Evolutionary conservation across 2,888 invertebrate genomes (phyloP).

Genomic region (Lepidocyrtoides sp.): DNA sequence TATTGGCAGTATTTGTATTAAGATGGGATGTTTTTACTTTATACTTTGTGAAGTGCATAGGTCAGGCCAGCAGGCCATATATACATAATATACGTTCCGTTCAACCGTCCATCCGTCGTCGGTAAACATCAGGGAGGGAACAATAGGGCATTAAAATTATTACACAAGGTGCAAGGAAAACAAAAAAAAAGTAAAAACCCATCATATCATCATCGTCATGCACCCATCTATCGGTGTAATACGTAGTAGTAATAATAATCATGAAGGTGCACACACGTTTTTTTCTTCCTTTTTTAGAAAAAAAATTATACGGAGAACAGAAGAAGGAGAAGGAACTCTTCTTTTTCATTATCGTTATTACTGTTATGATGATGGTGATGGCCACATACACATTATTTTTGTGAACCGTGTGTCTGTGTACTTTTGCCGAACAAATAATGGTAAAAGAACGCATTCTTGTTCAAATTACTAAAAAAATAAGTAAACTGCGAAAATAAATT

Average conservation of each 20-base stretch:
- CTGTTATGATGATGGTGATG: constrained; percentile 53
- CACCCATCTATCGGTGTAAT: constrained; percentile 15
- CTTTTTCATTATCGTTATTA: constrained; percentile 52
- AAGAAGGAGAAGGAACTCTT: constrained; percentile 5
- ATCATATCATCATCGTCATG: constrained; percentile 48
- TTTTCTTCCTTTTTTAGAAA: not conserved
- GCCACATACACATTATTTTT: constrained; percentile 57
- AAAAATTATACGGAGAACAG: not conserved
- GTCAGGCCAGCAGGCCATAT: constrained; percentile 47
- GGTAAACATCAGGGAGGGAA: constrained; percentile 74
- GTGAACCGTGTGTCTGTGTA: constrained; percentile 33
- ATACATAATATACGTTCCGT: constrained; percentile 9
- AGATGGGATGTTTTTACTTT: not conserved
- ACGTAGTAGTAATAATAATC: constrained; percentile 26
- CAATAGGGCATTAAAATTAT: constrained; percentile 77
- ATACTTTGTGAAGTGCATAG: constrained; percentile 38
- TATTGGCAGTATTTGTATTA: constrained; percentile 56
- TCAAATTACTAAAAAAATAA: constrained; percentile 40
- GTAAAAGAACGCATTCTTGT: constrained; percentile 44
- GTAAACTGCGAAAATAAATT: constrained; percentile 61
- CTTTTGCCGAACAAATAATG: constrained; percentile 66
- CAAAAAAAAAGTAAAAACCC: constrained; percentile 38
- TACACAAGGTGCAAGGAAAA: constrained; percentile 57
- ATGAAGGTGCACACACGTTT: constrained; percentile 25
- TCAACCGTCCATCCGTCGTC: constrained; percentile 51